These are phyloP conservation scores for Tholera decimalis DNA, from an alignment of 2,888 invertebrate species.

Conservation along the genomic window DNA sequence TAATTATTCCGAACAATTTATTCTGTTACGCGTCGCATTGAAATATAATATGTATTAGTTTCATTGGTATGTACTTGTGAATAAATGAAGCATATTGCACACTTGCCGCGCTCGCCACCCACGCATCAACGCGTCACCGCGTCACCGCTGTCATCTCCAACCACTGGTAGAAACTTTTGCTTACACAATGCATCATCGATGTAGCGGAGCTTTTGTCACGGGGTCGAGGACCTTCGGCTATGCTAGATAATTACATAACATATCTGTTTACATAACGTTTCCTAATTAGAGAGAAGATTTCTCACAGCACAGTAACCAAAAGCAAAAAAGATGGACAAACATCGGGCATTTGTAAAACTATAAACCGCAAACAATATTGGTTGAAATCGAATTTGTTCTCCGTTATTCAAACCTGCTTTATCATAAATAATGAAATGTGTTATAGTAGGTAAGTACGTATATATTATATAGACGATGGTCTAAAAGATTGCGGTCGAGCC, in stretches of 20 bases:
- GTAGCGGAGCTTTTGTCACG: conserved; percentile 58
- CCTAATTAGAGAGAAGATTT: conserved; percentile 66
- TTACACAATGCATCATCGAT: conserved; percentile 63
- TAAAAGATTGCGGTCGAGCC: conserved; percentile 82
- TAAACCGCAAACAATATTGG: conserved; percentile 48
- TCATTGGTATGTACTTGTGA: conserved; percentile 55
- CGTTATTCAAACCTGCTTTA: conserved; percentile 62
- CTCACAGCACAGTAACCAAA: conserved; percentile 49
- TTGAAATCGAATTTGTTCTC: conserved; percentile 62
- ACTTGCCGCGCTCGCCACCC: conserved; percentile 60
- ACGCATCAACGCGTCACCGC: conserved; percentile 41
- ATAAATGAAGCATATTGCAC: conserved; percentile 62
- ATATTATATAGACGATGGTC: conserved; percentile 78
- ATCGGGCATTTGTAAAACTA: conserved; percentile 34
- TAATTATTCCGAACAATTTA: conserved; percentile 62
- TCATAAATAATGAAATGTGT: conserved; percentile 63
- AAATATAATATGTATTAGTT: conserved; percentile 63
- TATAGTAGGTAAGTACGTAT: conserved; percentile 65
- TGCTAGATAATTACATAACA: conserved; percentile 60
- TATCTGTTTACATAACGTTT: conserved; percentile 61
- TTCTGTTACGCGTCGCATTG: conserved; percentile 55
- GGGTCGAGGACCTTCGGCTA: conserved; percentile 58
- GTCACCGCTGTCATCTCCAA: conserved; percentile 57
- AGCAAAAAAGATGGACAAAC: conserved; percentile 36
- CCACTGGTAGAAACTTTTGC: conserved; percentile 59